Percentiles rank a stretch among this genome's conserved stretches.
These are phyloP conservation scores for Macaria notata DNA, from an alignment of 2,888 invertebrate species.

Conservation along the genomic window DNA sequence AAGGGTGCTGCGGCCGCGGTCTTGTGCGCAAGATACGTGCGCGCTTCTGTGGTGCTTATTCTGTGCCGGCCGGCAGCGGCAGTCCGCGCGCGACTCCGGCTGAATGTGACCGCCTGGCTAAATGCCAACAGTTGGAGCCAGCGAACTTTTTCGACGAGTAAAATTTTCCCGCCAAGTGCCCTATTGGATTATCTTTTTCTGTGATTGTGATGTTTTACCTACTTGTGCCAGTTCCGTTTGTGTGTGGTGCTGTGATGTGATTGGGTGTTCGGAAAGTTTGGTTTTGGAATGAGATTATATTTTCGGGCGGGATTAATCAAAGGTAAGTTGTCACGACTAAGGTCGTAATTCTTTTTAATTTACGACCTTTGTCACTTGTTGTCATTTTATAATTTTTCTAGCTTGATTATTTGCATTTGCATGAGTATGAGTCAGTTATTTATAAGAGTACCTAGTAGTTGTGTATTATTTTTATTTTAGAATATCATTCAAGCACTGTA, in stretches of 20 bases:
- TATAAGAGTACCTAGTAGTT: no score
- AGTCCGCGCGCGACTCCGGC: conserved; percentile 57
- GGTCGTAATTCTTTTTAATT: conserved; percentile 14
- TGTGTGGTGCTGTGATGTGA: conserved; percentile 42
- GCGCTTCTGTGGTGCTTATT: conserved; percentile 50
- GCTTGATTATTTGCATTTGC: not conserved
- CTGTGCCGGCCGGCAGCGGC: conserved; percentile 67
- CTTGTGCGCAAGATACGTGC: conserved; percentile 68
- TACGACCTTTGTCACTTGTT: no score
- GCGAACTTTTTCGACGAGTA: conserved; percentile 69
- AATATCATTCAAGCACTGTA: no score
- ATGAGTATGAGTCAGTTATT: no score
- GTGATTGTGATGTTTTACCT: conserved; percentile 48
- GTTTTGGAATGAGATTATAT: conserved; percentile 39
- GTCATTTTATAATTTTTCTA: not conserved
- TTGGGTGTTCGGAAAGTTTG: conserved; percentile 51
- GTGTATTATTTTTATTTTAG: no score
- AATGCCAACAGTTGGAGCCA: conserved; percentile 34
- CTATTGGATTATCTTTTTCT: conserved; percentile 39
- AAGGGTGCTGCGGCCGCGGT: conserved; percentile 55
- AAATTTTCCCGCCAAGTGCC: conserved; percentile 67
- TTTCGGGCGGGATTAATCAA: conserved; percentile 28
- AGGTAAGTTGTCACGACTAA: conserved; percentile 30
- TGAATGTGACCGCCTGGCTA: conserved; percentile 50
- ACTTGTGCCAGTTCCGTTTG: conserved; percentile 52